Conservation (phyloP, 2,113 vertebrate genomes). For the Amblyornis subalaris region DNA sequence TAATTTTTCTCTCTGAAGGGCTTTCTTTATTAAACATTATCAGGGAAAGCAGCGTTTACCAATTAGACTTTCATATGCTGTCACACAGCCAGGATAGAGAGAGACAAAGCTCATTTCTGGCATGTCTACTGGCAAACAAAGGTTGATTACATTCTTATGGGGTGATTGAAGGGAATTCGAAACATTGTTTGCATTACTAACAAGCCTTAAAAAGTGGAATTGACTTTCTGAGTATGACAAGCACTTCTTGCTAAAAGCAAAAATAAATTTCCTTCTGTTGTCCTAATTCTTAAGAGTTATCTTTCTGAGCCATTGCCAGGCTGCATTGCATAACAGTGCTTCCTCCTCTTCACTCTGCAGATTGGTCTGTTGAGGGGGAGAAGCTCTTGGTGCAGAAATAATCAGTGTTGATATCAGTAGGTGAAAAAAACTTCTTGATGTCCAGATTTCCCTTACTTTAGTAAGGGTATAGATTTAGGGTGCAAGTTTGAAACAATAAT, state of each 20-base stretch:
- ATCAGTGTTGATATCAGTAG: neutral
- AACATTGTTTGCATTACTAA: slow-evolving; percentile 54
- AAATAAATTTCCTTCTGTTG: slow-evolving; percentile 61
- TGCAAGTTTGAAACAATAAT: neutral
- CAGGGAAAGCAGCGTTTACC: slow-evolving; percentile 35
- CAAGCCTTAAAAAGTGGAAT: slow-evolving; percentile 25
- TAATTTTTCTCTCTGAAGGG: slow-evolving; percentile 55
- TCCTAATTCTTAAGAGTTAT: slow-evolving; percentile 28
- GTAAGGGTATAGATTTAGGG: neutral
- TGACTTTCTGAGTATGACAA: slow-evolving; percentile 40
- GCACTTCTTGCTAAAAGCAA: slow-evolving; percentile 52
- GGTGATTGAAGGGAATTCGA: slow-evolving; percentile 43
- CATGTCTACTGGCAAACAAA: slow-evolving; percentile 36
- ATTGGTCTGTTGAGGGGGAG: neutral
- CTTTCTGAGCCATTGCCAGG: slow-evolving; percentile 33
- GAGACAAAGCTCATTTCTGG: slow-evolving; percentile 27
- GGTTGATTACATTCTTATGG: slow-evolving; percentile 42
- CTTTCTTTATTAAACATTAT: slow-evolving; percentile 67
- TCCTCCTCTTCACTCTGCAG: neutral
- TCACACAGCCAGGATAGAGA: slow-evolving; percentile 15
- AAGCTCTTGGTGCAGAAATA: neutral
- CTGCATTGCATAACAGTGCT: neutral
- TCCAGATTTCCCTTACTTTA: neutral
- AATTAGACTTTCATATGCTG: slow-evolving; percentile 43
- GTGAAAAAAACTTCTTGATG: neutral